Evolutionary conservation across 2,888 invertebrate species (phyloP).

Genomic region (Ametastegia equiseti): DNA sequence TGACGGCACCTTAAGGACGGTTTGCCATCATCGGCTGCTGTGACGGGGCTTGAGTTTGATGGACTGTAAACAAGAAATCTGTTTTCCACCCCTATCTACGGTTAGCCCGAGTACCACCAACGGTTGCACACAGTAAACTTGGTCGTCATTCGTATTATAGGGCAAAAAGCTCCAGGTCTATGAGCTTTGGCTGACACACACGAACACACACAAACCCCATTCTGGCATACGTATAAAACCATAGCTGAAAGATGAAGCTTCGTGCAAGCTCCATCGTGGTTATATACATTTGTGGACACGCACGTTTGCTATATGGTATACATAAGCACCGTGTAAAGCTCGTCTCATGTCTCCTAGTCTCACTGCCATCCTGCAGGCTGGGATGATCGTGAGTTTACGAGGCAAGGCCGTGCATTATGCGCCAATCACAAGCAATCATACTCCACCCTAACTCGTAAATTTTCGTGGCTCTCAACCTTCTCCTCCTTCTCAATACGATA

Average conservation of each 20-base stretch:
- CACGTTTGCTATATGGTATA: conserved; percentile 50
- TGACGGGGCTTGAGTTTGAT: conserved; percentile 51
- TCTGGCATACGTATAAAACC: neutral
- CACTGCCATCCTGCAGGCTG: conserved; percentile 51
- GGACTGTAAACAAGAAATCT: conserved; percentile 58
- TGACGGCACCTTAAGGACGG: neutral
- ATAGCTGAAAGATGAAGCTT: neutral
- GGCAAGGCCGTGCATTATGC: conserved; percentile 74
- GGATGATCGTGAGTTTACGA: conserved; percentile 69
- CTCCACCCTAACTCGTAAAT: conserved; percentile 72
- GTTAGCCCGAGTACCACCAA: conserved; percentile 17
- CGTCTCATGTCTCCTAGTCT: neutral
- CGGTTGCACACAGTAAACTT: conserved; percentile 36
- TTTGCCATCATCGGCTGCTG: neutral
- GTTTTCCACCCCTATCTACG: conserved; percentile 47
- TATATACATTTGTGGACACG: conserved; percentile 56
- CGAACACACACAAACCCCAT: neutral
- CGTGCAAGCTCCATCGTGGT: conserved; percentile 46
- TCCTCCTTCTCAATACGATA: conserved; percentile 63
- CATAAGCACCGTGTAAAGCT: neutral
- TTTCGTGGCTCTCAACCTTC: conserved; percentile 72
- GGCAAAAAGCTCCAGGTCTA: neutral
- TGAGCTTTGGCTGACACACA: conserved; percentile 2
- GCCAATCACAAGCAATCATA: conserved; percentile 74
- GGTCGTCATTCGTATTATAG: conserved; percentile 38